Evolutionary conservation across 2,888 invertebrate genomes (phyloP).

Genomic region (Leptopilina drosophilae): DNA sequence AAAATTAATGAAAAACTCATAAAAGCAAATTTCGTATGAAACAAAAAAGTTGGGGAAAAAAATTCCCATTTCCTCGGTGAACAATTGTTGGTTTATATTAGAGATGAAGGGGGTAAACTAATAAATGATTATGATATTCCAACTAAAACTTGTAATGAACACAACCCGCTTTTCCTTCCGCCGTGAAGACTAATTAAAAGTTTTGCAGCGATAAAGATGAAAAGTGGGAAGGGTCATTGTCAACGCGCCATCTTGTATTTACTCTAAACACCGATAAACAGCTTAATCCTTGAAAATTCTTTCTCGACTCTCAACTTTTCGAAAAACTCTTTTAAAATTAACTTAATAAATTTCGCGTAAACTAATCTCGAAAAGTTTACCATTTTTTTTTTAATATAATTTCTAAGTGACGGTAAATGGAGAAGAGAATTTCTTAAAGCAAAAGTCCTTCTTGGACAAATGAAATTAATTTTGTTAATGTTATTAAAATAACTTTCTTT

Average conservation of each 20-base stretch:
- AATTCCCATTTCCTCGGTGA: slow-evolving; percentile 2
- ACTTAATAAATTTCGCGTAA: not conserved
- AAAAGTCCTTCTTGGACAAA: too few species aligned
- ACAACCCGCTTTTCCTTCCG: slow-evolving; percentile 48
- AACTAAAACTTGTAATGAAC: slow-evolving; percentile 57
- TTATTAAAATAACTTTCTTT: too few species aligned
- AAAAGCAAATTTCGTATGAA: not conserved
- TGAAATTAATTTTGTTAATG: too few species aligned
- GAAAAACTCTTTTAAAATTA: slow-evolving; percentile 1
- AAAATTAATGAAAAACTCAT: not conserved
- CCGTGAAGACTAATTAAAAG: slow-evolving; percentile 58
- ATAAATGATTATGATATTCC: slow-evolving; percentile 55
- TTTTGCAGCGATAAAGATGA: slow-evolving; percentile 47
- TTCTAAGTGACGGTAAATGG: not conserved
- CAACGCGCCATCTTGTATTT: slow-evolving; percentile 38
- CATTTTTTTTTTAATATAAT: not conserved
- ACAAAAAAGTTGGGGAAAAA: not conserved
- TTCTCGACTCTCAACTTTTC: not conserved
- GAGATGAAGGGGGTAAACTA: slow-evolving; percentile 9
- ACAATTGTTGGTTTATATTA: slow-evolving; percentile 19
- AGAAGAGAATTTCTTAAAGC: too few species aligned
- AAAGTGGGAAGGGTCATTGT: slow-evolving; percentile 30
- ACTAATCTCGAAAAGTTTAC: not conserved
- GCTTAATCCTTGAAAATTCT: slow-evolving; percentile 18
- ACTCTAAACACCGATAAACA: slow-evolving; percentile 21